These are phyloP conservation scores for Drosophila rellima DNA, from an alignment of 2,888 invertebrate genomes.

Conservation along the genomic window DNA sequence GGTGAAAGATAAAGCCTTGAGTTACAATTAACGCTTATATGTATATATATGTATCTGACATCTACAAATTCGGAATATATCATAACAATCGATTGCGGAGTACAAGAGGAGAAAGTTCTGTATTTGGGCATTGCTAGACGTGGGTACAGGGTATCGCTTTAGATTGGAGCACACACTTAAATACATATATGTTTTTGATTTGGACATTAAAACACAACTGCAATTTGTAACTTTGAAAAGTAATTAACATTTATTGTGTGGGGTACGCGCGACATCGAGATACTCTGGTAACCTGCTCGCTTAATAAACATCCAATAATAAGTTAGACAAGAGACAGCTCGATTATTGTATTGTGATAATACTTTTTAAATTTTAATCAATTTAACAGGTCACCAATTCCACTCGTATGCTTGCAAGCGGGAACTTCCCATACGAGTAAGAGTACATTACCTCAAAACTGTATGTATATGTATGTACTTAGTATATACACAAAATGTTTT, in stretches of 20 bases:
- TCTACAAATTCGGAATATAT: constrained; percentile 3
- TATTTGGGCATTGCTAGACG: not conserved
- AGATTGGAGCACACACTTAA: constrained; percentile 3
- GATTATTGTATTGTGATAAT: not conserved
- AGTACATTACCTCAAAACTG: constrained; percentile 21
- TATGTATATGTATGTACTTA: constrained; percentile 18
- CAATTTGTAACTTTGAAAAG: constrained; percentile 30
- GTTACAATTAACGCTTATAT: constrained; percentile 22
- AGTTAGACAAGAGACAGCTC: not conserved
- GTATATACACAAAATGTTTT: constrained; percentile 22
- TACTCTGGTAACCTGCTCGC: constrained; percentile 14
- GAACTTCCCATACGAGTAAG: not conserved
- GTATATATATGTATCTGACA: not conserved
- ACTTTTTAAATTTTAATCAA: not conserved
- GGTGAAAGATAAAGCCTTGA: constrained; percentile 24
- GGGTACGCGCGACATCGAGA: not conserved
- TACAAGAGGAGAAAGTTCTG: not conserved
- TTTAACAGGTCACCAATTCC: constrained; percentile 10
- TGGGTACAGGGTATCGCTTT: constrained; percentile 13
- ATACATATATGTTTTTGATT: constrained; percentile 7
- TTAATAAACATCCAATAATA: not conserved
- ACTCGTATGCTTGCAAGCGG: no score
- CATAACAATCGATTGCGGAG: constrained; percentile 10
- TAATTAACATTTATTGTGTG: constrained; percentile 35
- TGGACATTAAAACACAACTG: constrained; percentile 20